Conservation (phyloP, 2,797 vertebrate genomes). For the Chelon auratus region DNA sequence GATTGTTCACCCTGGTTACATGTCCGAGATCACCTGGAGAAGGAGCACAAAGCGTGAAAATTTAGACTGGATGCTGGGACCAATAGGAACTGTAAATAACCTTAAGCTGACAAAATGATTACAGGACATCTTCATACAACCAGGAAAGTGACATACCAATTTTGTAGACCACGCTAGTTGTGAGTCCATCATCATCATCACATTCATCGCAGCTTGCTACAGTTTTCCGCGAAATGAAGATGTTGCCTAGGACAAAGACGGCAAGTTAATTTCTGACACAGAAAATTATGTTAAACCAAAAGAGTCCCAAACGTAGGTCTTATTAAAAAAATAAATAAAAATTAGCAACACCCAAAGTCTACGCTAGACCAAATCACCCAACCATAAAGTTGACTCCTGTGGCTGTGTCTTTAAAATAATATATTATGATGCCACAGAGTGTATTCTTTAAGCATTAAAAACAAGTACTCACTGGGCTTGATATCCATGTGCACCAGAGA, state of each 20-base stretch:
- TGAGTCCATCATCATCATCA: slow-evolving; percentile 93
- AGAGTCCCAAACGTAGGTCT: too few species aligned
- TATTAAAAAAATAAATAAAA: too few species aligned
- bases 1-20: slow-evolving; percentile 94
- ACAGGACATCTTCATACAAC: background rate
- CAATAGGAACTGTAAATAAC: too few species aligned
- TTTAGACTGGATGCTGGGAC: background rate
- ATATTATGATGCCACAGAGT: background rate
- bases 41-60: background rate
- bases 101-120: background rate
- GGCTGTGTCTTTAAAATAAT: background rate
- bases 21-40: slow-evolving; percentile 94
- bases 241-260: slow-evolving; percentile 88
- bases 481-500: slow-evolving; percentile 99
- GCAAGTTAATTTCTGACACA: slow-evolving; percentile 6
- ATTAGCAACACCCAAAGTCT: background rate
- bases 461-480: slow-evolving; percentile 93
- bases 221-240: slow-evolving; percentile 94
- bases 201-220: slow-evolving; percentile 89
- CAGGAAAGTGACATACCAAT: slow-evolving; percentile 85
- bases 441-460: background rate
- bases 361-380: background rate
- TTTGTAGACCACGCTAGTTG: slow-evolving; percentile 92
- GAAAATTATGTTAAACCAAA: background rate
- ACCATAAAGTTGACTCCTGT: background rate